These are phyloP conservation scores for Nothura maculosa DNA, from an alignment of 2,797 vertebrate genomes.

Conservation along the genomic window DNA sequence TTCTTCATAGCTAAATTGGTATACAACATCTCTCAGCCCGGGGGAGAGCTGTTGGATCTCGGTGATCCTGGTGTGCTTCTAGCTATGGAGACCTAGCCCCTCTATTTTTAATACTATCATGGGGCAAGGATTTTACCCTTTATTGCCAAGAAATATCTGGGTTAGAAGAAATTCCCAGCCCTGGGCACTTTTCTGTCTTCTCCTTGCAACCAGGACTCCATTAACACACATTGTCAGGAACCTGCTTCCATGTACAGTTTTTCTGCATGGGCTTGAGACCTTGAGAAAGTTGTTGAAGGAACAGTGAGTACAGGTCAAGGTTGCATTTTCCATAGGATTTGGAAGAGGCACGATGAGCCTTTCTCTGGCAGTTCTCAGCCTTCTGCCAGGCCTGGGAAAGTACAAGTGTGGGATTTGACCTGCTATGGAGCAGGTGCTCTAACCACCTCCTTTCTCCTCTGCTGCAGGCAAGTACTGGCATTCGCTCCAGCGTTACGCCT, in stretches of 20 bases:
- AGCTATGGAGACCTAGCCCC: not conserved
- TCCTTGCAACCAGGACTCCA: rapidly evolving
- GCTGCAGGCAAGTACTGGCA: slow-evolving; percentile 94
- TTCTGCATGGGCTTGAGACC: not conserved
- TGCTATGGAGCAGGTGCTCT: rapidly evolving
- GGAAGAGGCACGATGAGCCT: not conserved
- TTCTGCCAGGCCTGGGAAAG: rapidly evolving
- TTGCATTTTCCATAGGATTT: not conserved
- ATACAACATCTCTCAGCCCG: not conserved
- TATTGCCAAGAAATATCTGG: not conserved
- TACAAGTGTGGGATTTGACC: rapidly evolving
- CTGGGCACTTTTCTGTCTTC: not conserved
- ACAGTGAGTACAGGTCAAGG: not conserved
- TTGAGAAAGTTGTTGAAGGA: not conserved
- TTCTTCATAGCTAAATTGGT: not conserved
- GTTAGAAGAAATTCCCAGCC: not conserved
- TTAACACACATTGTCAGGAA: rapidly evolving
- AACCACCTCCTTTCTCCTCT: not conserved
- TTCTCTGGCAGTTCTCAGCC: rapidly evolving
- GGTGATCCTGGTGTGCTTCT: not conserved
- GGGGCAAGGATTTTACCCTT: not conserved
- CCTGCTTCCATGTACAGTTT: not conserved
- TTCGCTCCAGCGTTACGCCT: slow-evolving; percentile 87
- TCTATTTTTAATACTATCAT: not conserved
- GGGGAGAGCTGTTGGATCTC: not conserved